Conservation (phyloP, 2,888 invertebrate species). For the Oscheius sp. region DNA sequence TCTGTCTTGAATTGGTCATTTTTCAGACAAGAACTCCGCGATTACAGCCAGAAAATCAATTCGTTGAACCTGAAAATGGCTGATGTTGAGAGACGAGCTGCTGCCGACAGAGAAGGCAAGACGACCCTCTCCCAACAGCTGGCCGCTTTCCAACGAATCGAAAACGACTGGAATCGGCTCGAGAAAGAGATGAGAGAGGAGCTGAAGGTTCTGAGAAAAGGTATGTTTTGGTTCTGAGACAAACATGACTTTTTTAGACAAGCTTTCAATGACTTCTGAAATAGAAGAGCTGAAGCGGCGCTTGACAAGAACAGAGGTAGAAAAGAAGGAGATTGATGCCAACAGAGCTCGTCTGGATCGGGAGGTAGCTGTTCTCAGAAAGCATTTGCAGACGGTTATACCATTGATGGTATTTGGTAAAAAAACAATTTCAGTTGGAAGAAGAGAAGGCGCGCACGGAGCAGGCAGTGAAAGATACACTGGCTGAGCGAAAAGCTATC, state of each 20-base stretch:
- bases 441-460: slow-evolving; percentile 61
- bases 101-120: slow-evolving; percentile 45
- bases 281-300: slow-evolving; percentile 53
- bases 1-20: too few relatives aligned
- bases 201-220: slow-evolving; percentile 54
- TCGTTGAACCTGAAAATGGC: slow-evolving; percentile 33
- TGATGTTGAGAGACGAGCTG: slow-evolving; percentile 42
- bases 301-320: slow-evolving; percentile 46
- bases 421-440: slow-evolving; percentile 58
- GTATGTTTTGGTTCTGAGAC: not conserved
- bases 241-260: slow-evolving; percentile 37
- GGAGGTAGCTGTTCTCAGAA: slow-evolving; percentile 57
- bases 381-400: slow-evolving; percentile 55
- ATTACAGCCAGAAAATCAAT: slow-evolving; percentile 35
- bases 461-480: slow-evolving; percentile 57
- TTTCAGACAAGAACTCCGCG: slow-evolving; percentile 36
- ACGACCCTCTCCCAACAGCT: slow-evolving; percentile 41
- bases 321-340: slow-evolving; percentile 54
- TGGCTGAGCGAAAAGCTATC: slow-evolving; percentile 61
- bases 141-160: slow-evolving; percentile 45
- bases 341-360: slow-evolving; percentile 54
- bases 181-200: slow-evolving; percentile 61
- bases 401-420: too few relatives aligned
- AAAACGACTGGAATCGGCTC: slow-evolving; percentile 52
- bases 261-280: slow-evolving; percentile 54